phyloP scores from a whole-genome alignment of 2,113 vertebrate genomes.

The Chlorodrepanis virens region DNA sequence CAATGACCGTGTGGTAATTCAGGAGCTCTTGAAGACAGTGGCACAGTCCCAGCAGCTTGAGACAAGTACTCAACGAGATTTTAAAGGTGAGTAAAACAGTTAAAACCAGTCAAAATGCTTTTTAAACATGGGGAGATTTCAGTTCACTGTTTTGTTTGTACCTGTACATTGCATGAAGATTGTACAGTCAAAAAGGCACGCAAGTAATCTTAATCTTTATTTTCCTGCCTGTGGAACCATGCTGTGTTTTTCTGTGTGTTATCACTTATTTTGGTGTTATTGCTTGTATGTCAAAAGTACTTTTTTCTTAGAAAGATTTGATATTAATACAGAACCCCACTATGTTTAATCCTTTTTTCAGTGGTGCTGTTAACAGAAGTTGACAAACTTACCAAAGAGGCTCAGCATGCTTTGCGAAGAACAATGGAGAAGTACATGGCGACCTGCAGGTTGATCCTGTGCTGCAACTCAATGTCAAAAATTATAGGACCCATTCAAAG shows the following conservation, averaged over 20 bases:
- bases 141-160: not conserved
- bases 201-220: not conserved
- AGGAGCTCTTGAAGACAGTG: conserved; percentile 95
- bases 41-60: conserved; percentile 98
- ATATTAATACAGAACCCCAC: not conserved
- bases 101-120: not conserved
- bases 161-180: not conserved
- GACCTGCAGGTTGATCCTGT: conserved; percentile 92
- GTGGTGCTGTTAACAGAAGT: conserved; percentile 95
- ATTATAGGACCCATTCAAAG: conserved; percentile 93
- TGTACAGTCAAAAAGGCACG: not conserved
- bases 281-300: not conserved
- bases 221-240: not conserved
- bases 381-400: conserved; percentile 94
- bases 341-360: conserved; percentile 60
- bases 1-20: conserved; percentile 94
- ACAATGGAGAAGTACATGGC: conserved; percentile 99
- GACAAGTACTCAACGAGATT: conserved; percentile 91
- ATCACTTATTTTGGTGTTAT: not conserved
- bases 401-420: conserved; percentile 93
- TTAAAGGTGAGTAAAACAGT: conserved; percentile 84
- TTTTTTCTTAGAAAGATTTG: not conserved
- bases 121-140: not conserved
- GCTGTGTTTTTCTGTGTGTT: not conserved
- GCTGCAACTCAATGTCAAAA: conserved; percentile 96